Conservation (phyloP, 2,797 vertebrate genomes). For the Pyrrhura leucotis region DNA sequence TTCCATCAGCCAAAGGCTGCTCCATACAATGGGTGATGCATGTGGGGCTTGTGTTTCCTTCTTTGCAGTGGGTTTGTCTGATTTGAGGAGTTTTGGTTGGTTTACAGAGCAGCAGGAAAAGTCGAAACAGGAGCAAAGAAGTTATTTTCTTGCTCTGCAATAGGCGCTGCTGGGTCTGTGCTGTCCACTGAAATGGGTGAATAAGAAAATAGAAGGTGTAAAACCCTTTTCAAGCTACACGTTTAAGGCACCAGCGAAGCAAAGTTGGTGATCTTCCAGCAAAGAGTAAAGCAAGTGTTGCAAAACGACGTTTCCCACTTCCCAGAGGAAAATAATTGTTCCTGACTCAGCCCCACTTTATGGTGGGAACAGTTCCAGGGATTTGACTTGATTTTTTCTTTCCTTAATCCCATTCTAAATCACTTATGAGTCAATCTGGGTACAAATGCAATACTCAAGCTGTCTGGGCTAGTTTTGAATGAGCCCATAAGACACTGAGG, state of each 20-base stretch:
- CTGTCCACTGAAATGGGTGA: rapidly evolving
- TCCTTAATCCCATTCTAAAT: slow-evolving; percentile 46
- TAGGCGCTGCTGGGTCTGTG: neutral
- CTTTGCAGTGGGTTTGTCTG: neutral
- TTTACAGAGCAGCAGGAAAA: neutral
- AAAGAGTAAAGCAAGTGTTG: neutral
- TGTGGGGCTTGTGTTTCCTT: neutral
- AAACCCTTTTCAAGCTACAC: rapidly evolving
- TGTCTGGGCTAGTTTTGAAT: slow-evolving; percentile 52
- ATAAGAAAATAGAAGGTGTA: neutral
- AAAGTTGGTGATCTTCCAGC: neutral
- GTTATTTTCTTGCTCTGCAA: neutral
- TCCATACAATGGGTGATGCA: neutral
- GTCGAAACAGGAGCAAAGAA: neutral
- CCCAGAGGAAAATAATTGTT: slow-evolving; percentile 25
- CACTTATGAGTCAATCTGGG: slow-evolving; percentile 31
- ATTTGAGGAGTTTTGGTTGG: neutral
- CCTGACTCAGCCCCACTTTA: slow-evolving; percentile 41
- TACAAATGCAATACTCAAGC: neutral
- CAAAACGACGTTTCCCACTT: neutral
- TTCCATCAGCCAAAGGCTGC: neutral
- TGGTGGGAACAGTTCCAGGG: neutral
- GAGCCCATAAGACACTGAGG: neutral
- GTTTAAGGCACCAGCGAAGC: neutral
- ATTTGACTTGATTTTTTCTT: neutral